Evolutionary conservation across 1,140 invertebrate genomes (phyloP).

Genomic region (Drosophila pallidifrons): DNA sequence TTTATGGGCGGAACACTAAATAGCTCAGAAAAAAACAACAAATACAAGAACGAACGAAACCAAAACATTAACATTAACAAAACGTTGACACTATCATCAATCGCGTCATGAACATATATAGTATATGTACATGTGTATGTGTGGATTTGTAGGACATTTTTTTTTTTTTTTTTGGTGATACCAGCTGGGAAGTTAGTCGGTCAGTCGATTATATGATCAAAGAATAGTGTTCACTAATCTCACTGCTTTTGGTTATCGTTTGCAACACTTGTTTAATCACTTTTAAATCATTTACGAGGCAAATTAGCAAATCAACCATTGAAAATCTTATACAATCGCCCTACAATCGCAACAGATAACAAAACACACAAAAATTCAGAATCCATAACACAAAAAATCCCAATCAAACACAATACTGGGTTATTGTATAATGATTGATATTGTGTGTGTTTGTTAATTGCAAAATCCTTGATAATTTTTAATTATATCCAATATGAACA

Average conservation of each 20-base stretch:
- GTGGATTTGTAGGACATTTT: neutral
- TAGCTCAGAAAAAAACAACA: neutral
- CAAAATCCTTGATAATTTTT: slow-evolving; percentile 1
- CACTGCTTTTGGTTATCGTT: slow-evolving; percentile 54
- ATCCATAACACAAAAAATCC: slow-evolving; percentile 11
- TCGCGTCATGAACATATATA: slow-evolving; percentile 9
- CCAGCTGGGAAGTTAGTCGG: slow-evolving; percentile 7
- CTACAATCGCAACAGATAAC: neutral
- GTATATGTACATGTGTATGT: neutral
- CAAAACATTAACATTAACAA: slow-evolving; percentile 21
- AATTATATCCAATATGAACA: slow-evolving; percentile 1
- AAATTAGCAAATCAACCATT: slow-evolving; percentile 63
- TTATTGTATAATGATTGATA: slow-evolving; percentile 4
- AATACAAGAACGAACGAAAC: slow-evolving; percentile 10
- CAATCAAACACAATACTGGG: neutral
- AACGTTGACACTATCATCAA: slow-evolving; percentile 23
- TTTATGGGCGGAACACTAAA: slow-evolving; percentile 43
- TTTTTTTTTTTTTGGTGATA: slow-evolving; percentile 7
- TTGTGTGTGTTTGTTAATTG: neutral
- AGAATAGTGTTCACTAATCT: slow-evolving; percentile 51
- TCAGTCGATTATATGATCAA: slow-evolving; percentile 66
- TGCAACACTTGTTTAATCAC: slow-evolving; percentile 64
- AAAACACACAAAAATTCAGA: slow-evolving; percentile 14
- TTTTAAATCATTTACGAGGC: slow-evolving; percentile 77
- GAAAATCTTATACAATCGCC: slow-evolving; percentile 55